Conservation (phyloP, 2,888 invertebrate genomes). For the Polydrusus pterygomalis region DNA sequence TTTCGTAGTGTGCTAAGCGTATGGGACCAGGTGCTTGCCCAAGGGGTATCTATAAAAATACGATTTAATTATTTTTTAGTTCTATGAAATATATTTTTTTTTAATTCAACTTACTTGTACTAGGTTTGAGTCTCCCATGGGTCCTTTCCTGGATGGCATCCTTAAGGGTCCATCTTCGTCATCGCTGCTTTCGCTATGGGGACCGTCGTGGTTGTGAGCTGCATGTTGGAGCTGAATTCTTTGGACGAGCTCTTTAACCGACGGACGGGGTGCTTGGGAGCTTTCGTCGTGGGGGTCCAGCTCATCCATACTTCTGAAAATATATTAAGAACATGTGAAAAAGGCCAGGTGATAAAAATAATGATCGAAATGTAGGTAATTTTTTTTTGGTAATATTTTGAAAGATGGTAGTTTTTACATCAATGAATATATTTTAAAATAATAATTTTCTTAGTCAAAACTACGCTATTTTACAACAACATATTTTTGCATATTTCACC, state of each 20-base stretch:
- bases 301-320: conserved; percentile 70
- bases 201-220: conserved; percentile 59
- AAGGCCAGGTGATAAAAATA: too few species aligned
- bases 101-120: conserved; percentile 58
- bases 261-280: conserved; percentile 71
- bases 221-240: conserved; percentile 74
- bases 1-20: conserved; percentile 73
- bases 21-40: conserved; percentile 44
- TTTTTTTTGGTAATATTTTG: too few species aligned
- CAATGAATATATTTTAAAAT: too few species aligned
- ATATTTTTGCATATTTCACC: too few species aligned
- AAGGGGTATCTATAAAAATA: conserved; percentile 35
- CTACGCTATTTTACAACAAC: too few species aligned
- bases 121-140: conserved; percentile 75
- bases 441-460: too few species aligned
- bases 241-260: conserved; percentile 79
- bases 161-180: conserved; percentile 69
- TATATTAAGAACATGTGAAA: too few species aligned
- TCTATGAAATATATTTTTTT: background rate
- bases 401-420: too few species aligned
- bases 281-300: conserved; percentile 66
- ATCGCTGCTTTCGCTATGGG: conserved; percentile 70
- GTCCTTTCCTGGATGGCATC: conserved; percentile 69
- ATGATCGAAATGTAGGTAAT: too few species aligned
- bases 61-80: too few species aligned